Percentiles rank a stretch among this genome's conserved stretches.
Conservation (phyloP, 1,140 invertebrate species). For the Bombus ignitus region DNA sequence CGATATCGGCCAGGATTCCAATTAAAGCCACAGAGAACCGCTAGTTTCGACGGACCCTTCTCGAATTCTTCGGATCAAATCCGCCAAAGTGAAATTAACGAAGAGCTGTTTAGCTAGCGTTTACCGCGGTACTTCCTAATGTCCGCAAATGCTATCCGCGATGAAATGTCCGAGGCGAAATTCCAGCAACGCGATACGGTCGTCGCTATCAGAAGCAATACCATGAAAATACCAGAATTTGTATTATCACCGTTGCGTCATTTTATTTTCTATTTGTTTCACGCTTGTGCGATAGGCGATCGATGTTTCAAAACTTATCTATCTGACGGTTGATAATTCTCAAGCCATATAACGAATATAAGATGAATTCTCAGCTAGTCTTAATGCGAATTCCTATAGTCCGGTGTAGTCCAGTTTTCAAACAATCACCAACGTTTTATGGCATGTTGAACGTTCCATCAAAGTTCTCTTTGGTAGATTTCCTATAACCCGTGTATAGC, state of each 20-base stretch:
- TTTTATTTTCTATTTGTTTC: neutral
- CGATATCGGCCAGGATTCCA: neutral
- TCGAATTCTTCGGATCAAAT: neutral
- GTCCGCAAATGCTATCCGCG: neutral
- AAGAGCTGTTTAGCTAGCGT: neutral
- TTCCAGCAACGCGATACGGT: neutral
- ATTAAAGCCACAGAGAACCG: neutral
- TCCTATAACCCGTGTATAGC: too few species aligned
- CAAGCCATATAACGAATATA: too few species aligned
- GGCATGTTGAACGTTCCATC: too few species aligned
- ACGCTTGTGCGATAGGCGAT: neutral
- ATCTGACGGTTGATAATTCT: fast-evolving
- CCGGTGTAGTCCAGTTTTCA: too few species aligned
- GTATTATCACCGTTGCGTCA: neutral
- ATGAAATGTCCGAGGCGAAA: neutral
- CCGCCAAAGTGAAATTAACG: neutral
- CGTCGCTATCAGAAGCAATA: too few species aligned
- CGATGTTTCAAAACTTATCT: neutral
- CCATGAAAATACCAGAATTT: neutral
- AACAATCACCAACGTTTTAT: too few species aligned
- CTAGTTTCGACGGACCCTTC: neutral
- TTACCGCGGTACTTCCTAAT: neutral
- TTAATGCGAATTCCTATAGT: too few species aligned
- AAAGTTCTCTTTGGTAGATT: too few species aligned
- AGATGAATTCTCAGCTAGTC: too few species aligned